These are phyloP conservation scores for Galagoides demidoff DNA, from an alignment of 2,797 vertebrate genomes.

Conservation along the genomic window DNA sequence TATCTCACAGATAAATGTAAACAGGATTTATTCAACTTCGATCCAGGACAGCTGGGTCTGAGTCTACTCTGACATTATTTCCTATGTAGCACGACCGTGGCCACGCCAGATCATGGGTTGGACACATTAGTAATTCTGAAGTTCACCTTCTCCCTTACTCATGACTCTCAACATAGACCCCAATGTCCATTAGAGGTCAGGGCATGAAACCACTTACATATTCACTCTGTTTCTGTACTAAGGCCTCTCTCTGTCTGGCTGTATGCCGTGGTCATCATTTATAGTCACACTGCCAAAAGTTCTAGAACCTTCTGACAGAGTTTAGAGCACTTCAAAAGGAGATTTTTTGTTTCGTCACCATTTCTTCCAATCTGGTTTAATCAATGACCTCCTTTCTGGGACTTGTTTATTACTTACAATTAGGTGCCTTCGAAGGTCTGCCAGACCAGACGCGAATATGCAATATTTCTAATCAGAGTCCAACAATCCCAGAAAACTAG, in stretches of 20 bases:
- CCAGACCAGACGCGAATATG: background rate
- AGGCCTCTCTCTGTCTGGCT: background rate
- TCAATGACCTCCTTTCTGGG: background rate
- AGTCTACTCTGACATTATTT: background rate
- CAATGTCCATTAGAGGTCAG: background rate
- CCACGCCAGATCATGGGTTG: background rate
- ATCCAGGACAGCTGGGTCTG: background rate
- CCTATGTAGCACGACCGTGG: background rate
- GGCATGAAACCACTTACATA: background rate
- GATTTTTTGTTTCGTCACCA: background rate
- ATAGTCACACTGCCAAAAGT: background rate
- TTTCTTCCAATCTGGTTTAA: background rate
- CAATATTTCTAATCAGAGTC: slow-evolving; percentile 25
- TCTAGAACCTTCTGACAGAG: background rate
- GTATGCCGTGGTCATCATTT: background rate
- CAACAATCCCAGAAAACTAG: slow-evolving; percentile 19
- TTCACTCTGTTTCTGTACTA: background rate
- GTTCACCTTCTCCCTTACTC: background rate
- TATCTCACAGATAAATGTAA: background rate
- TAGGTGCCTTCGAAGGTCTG: slow-evolving; percentile 7
- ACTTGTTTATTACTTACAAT: background rate
- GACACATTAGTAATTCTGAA: background rate
- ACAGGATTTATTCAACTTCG: background rate
- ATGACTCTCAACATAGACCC: background rate
- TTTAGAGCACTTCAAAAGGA: background rate